Evolutionary conservation across 2,888 invertebrate species (phyloP).

Genomic region (Nymphalis c-album): DNA sequence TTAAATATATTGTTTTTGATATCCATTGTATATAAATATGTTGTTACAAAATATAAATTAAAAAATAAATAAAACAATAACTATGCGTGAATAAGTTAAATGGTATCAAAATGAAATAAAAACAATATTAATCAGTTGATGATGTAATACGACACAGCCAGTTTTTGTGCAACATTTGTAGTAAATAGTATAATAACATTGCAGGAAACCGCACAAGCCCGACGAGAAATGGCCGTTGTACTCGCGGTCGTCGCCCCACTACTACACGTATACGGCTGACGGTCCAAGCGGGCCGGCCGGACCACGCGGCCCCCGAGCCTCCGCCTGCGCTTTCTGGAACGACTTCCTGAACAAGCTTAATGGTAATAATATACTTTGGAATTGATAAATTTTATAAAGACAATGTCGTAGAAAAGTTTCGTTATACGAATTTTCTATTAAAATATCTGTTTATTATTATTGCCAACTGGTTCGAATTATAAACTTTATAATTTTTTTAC

Average conservation of each 20-base stretch:
- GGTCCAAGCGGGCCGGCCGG: slow-evolving; percentile 84
- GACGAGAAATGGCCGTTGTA: slow-evolving; percentile 94
- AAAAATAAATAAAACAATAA: too few relatives aligned
- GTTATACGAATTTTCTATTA: too few relatives aligned
- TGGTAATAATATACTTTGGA: slow-evolving; percentile 68
- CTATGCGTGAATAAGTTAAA: too few relatives aligned
- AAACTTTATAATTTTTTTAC: too few relatives aligned
- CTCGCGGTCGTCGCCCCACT: slow-evolving; percentile 91
- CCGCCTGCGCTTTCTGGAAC: slow-evolving; percentile 98
- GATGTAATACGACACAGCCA: background rate
- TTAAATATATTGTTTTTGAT: too few relatives aligned
- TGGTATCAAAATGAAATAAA: too few relatives aligned
- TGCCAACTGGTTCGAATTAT: too few relatives aligned
- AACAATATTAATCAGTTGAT: too few relatives aligned
- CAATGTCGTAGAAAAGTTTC: too few relatives aligned
- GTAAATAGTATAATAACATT: slow-evolving; percentile 39
- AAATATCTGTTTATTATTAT: too few relatives aligned
- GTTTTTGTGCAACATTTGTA: background rate
- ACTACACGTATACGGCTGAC: slow-evolving; percentile 94
- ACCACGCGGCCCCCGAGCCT: slow-evolving; percentile 88
- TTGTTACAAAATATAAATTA: too few relatives aligned
- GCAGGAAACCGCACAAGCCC: slow-evolving; percentile 84
- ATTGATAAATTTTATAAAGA: background rate
- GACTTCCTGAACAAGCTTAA: slow-evolving; percentile 94
- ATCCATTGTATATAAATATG: too few relatives aligned